Evolutionary conservation across 1,140 invertebrate genomes (phyloP), one percentile per base, ranked within the genome.

Genomic region (Megalopta genalis): DNA sequence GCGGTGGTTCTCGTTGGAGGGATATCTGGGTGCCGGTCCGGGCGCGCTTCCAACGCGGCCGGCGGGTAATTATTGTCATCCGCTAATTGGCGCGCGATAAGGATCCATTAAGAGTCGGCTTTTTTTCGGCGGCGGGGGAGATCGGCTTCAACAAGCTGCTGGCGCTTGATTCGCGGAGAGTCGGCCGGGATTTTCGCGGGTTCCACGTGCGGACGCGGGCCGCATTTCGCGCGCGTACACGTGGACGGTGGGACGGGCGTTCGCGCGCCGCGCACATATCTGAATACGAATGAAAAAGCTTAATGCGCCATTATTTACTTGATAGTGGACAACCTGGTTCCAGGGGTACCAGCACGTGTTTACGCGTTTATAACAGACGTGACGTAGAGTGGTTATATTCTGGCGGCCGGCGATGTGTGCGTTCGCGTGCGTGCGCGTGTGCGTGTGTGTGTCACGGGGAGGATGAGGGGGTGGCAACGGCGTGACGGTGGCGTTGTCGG

Each of bases 301-400:
- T 91, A 91, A 92, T 92, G 91, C 86, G 89, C 91, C 91, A 92
- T 93, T 91, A 92, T 93, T 92, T 92, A 92, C 90, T 91, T 86
- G 90, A 91, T 91, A 91, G 91, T 92, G 90, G 91, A 92, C 91
- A 91, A 91, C 86, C 86, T 86, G 90, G 90, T 88, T 87, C 82
- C 89, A 88, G 85, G 88, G 86, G 88, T 85, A 87, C 87, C 86
- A 88, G 90, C 92, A 92, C 90, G 91, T 92, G 91, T 92, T 92
- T 91, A 91, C 90, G 90, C 91, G 91, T 92, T 92, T 90, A 92
- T 91, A 92, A 92, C 90, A 89, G 90, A 91, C 90, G 89, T 91
- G 90, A 91, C 90, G 87, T 90, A 90, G 89, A 91, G 87, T 88
- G 83, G 86, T 87, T 86, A 85, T 87, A 87, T 81, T 77, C 80